Percentiles rank a stretch among this genome's conserved stretches.
phyloP scores from a whole-genome alignment of 2,113 vertebrate genomes.

The Misgurnus anguillicaudatus region DNA sequence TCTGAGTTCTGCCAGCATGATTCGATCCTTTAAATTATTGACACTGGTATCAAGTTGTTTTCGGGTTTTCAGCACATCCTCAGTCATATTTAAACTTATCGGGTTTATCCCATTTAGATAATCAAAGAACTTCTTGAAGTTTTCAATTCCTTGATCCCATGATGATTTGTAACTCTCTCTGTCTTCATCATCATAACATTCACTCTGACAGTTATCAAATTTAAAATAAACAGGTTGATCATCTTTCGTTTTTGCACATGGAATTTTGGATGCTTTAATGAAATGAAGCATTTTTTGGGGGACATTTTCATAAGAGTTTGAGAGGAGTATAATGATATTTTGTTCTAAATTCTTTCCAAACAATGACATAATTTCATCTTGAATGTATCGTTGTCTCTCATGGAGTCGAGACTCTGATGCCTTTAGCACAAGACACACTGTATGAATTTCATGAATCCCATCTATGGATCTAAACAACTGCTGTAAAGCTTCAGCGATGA shows the following conservation, averaged over 20 bases:
- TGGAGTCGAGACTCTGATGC: neutral
- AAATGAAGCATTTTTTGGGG: neutral
- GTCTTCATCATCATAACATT: neutral
- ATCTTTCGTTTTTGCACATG: neutral
- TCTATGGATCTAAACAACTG: neutral
- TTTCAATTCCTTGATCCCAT: neutral
- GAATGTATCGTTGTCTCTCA: neutral
- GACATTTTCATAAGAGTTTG: neutral
- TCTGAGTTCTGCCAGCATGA: neutral
- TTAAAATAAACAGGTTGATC: conserved; percentile 6
- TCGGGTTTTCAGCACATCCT: conserved; percentile 11
- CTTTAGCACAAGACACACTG: conserved; percentile 33
- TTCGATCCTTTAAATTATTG: neutral
- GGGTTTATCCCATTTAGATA: neutral
- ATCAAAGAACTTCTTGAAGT: neutral
- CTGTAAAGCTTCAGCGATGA: conserved; percentile 15
- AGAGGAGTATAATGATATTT: conserved; percentile 26
- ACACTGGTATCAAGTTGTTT: conserved; percentile 7
- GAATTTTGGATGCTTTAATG: neutral
- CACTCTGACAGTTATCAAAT: conserved; percentile 40
- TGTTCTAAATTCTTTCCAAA: conserved; percentile 29
- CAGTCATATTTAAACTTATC: conserved; percentile 4
- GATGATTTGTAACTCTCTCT: neutral
- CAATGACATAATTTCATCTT: conserved; percentile 23
- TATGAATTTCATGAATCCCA: conserved; percentile 24